Base-by-base conservation (phyloP, 2,113 vertebrate species). In the Theristicus caerulescens region DNA sequence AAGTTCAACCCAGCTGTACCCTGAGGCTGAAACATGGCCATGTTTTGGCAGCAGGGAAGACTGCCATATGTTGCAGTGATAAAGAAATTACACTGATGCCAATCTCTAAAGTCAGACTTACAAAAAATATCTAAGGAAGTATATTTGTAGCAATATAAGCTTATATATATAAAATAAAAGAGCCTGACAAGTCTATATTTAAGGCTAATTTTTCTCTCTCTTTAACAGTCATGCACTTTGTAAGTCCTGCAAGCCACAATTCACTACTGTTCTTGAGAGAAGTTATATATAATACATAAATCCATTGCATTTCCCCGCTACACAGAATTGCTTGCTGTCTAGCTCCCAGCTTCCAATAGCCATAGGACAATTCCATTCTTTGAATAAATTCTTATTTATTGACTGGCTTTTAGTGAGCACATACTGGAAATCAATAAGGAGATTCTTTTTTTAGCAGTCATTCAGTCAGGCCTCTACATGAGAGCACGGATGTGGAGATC, bases 41-140 rank as follows among this genome's bases (percentile, higher is more conserved):
- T 97, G 94, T 97, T 96, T 97, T 97, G 84, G 94, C 86, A 97
- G 94, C 81, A 82, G 81, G 9, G 58, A 95, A 95, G 74, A 44
- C 77, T 95, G 91, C 96, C 97, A 91, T 97, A 94, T 97, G 97
- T 93, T 96, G 71, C 42, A 87, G 89, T 87, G 82, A 95, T 95
- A 93, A 94, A 94, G 86, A 90, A 93, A 94, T 87, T 87, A 86
- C 74, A 94, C 42, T 62, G 82, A 95, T 93, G 94, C 91, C 91
- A 96, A 85, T 95, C 86, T 84, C 51, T 89, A 27, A 69, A 97
- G 86, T 85, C 81, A 95, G 81, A 85, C 70, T 79, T 71, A 61
- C 8, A 87, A 91, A 96, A 96, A 89, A 85, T 80, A 89, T 59
- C 58, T 73, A 76, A 79, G 21, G 40, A 32, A 91, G 16, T 59